Base-by-base conservation (phyloP, 2,797 vertebrate genomes). In the Melanogrammus aeglefinus region DNA sequence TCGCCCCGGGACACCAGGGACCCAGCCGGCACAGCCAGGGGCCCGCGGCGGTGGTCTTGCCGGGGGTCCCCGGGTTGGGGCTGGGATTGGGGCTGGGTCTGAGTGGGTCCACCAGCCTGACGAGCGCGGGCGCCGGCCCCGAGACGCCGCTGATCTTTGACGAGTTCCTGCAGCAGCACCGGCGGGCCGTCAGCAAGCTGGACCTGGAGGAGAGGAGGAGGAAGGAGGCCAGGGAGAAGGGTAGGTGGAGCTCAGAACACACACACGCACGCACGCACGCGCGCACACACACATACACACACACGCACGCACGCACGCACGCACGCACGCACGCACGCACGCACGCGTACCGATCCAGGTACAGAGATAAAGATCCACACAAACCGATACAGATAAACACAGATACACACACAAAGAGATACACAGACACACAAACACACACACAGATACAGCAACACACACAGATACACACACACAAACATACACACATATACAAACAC, bases 181-280 rank as follows among this genome's bases (percentile, higher is more conserved):
- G 98, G 57, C 92, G 90, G 82, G 94, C 98, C 36, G 92, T 99
- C 91, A 99, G 98, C 94, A 99, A 99, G 81, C 92, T 99, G 86
- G 98, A 99, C 92, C 92, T 99, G 86, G 97, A 99, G 86, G 98
- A 99, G 88, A 96, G 92, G 69, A 91, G 95, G 88, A 94, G 96
- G 85, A 94, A 93, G 18, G 97, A 99, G 80, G 97, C 97, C 78
- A 94, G 94, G 0, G 97, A 98, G 90, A 99, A 98, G 95, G 97
- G 98, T 97, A 89, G 16, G 33, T 38, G 13, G 4, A 44, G 47
- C 41, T 12, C 21, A 39, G 31, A 33, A 33, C 31, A 31, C 31
- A 2, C 31, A 31, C 31, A 2, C 31, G 4, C 31, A 33, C 31
- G 2, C 29, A 33, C 31, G 4, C 31, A 33, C 31, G 31, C 31